Base-by-base conservation (phyloP, 1,140 invertebrate species). In the Araneus ventricosus region DNA sequence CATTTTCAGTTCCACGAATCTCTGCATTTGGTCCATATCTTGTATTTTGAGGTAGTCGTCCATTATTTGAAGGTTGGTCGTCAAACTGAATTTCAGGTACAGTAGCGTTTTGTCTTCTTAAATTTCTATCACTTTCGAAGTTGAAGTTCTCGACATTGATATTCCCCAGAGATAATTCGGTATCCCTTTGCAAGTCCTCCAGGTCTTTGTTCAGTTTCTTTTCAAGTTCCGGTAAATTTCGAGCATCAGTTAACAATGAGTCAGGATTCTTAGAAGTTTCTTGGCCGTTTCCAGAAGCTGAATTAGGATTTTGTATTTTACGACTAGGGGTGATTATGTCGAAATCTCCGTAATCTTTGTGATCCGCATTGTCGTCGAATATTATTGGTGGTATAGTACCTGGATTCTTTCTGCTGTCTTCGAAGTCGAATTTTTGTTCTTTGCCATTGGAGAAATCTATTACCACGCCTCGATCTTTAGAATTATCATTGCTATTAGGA, bases 311-410 rank as follows among this genome's bases (percentile, higher is more conserved):
- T 70, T 67, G 57, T 6, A 37, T 14, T 80, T 93, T 93, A 20
- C 91, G 61, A 30, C 82, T 61, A 27, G 92, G 92, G 34, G 92
- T 93, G 27, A 93, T 93, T 0, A 93, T 84, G 24, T 89, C 92
- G n/a, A 93, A 93, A 7, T 87, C 75, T 4, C 92, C 92, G 39
- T 89, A 93, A 37, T 93, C 92, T 52, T 63, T 88, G 41, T 93
- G 92, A 27, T 93, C 79, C 1, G 87, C 92, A 61, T 88, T 93
- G 37, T 93, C 92, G 52, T 93, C 92, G 22, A 93, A 93, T 22
- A 93, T 93, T 63, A 79, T 70, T 22, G 92, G 92, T n/a, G 92
- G 63, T 52, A 87, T 59, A 8, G 92, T 93, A n/a, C 34, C 59
- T 4, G 52, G 63, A 10, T 14, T 4, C 10, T 59, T 89, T 39